phyloP scores from a whole-genome alignment of 2,888 invertebrate genomes.

The Herminia tarsipennalis region DNA sequence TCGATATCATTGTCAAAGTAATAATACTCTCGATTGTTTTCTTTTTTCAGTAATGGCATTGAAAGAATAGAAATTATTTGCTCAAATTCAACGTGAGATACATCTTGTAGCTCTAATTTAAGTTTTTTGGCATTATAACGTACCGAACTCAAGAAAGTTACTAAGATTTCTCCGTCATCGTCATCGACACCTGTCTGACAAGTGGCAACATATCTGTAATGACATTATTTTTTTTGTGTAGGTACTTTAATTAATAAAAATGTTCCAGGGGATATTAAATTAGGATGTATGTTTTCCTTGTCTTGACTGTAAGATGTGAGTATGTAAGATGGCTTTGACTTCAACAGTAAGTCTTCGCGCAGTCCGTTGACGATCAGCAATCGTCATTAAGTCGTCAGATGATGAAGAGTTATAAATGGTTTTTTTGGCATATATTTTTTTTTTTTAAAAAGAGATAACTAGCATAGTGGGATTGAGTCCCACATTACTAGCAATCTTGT shows the following conservation, averaged over 20 bases:
- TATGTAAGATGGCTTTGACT: too few species aligned
- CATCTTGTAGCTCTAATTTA: too few species aligned
- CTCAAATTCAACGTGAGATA: not conserved
- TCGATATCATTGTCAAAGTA: not conserved
- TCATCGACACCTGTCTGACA: not conserved
- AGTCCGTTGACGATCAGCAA: too few species aligned
- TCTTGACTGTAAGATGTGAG: not conserved
- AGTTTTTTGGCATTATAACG: not conserved
- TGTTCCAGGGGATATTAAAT: not conserved
- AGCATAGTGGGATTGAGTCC: too few species aligned
- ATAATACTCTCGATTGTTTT: not conserved
- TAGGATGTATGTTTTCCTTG: not conserved
- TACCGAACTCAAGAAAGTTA: not conserved
- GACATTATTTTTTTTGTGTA: not conserved
- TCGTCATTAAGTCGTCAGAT: not conserved
- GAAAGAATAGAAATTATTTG: not conserved
- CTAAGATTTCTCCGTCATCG: not conserved
- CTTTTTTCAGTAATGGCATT: not conserved
- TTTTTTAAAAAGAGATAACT: too few species aligned
- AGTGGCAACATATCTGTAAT: not conserved
- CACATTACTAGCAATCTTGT: too few species aligned
- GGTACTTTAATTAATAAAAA: not conserved
- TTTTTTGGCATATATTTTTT: not conserved
- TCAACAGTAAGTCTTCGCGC: too few species aligned
- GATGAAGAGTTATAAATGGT: not conserved